Base-by-base conservation (phyloP, 2,888 invertebrate species). In the Drosophila koepferae region DNA sequence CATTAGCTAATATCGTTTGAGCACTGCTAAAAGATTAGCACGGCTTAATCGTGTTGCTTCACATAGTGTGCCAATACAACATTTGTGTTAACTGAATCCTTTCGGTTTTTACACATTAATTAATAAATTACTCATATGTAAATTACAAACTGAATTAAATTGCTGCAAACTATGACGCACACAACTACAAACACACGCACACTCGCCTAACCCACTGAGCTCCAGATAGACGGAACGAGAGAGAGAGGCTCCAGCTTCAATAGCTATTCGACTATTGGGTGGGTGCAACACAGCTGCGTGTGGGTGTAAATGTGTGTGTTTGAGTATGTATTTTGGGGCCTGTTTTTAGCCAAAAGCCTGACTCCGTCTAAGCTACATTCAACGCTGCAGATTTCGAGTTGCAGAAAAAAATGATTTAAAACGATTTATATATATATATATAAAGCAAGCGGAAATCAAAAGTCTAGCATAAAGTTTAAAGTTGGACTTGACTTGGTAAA, bases 241-340 rank as follows among this genome's bases (percentile, higher is more conserved):
- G 44, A 68, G 67, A 58, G 59, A 54, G 67, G 54, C 61, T 67
- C 51, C 67, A 72, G 76, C 55, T 71, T 44, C 69, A 72, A 63
- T 53, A 40, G 61, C 63, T 63, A 72, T 61, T 71, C 64, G 72
- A 67, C 72, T 68, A 80, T 85, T 85, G 88, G 81, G 88, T 85
- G 85, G 85, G 85, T 89, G 85, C 82, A 74, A 60, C 74, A 51
- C 60, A 63, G 63, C 67, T 75, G 64, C 61, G 69, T 58, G 87
- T 84, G 84, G 78, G 80, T 86, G 76, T 51, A 20, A 55, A 66
- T 53, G 67, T 77, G n/a, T 55, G 61, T 71, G 54, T 44, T 40
- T 63, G 55, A 59, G 46, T 48, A 34, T 66, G 34, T 71, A 8
- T 40, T 67, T 46, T 59, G 48, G 55, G 60, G 77, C 80, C 80